A percentile compares a stretch with the other conserved stretches of the same genome.
Evolutionary conservation across 2,113 vertebrate species (phyloP).

Genomic region (Xiphophorus hellerii): DNA sequence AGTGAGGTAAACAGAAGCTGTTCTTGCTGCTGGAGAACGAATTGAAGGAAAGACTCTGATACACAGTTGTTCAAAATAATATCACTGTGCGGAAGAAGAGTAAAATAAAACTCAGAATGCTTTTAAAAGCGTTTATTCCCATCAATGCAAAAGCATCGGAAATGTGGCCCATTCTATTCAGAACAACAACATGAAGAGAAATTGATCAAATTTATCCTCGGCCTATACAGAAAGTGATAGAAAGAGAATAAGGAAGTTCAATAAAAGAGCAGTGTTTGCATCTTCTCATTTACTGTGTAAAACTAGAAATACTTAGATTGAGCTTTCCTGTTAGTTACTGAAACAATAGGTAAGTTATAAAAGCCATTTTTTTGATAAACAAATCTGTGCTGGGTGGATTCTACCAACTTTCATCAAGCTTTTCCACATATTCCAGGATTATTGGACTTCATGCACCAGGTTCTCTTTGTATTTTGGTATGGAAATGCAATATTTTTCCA

Average conservation of each 20-base stretch:
- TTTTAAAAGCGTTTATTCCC: not conserved
- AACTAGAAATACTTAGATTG: not conserved
- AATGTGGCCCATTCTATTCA: not conserved
- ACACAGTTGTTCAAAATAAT: slow-evolving; percentile 11
- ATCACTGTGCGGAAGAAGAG: not conserved
- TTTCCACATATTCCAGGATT: not conserved
- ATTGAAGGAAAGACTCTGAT: slow-evolving; percentile 35
- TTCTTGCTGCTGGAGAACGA: slow-evolving; percentile 29
- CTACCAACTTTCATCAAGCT: not conserved
- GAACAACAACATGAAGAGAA: not conserved
- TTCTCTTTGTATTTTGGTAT: no score
- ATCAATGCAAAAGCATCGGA: not conserved
- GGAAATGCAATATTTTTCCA: no score
- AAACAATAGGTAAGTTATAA: no score
- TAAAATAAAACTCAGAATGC: not conserved
- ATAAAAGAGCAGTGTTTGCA: not conserved
- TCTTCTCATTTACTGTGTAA: not conserved
- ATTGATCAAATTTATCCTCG: not conserved
- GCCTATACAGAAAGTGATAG: not conserved
- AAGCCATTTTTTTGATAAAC: no score
- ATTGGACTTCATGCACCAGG: not conserved
- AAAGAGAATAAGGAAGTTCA: not conserved
- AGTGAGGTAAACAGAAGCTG: slow-evolving; percentile 47
- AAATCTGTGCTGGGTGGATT: not conserved
- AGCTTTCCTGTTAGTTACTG: not conserved